These are phyloP conservation scores for Crotalus helleri DNA, from an alignment of 2,113 vertebrate species.

Conservation along the genomic window DNA sequence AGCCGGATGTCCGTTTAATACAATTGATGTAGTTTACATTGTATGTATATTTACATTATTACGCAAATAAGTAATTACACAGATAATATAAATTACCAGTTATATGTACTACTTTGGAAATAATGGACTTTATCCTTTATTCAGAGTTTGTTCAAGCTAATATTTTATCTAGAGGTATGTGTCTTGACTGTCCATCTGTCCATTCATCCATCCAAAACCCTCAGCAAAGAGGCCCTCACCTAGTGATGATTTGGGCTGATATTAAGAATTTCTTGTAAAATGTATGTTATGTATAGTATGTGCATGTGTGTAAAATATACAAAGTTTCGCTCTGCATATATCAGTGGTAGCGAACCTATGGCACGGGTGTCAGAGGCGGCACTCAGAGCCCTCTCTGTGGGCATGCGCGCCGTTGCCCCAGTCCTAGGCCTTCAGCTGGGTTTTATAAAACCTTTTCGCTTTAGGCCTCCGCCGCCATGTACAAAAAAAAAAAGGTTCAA, in stretches of 20 bases:
- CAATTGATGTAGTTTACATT: neutral
- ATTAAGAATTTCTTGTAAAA: neutral
- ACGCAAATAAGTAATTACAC: neutral
- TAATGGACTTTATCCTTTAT: neutral
- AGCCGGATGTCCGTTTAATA: neutral
- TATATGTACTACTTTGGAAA: neutral
- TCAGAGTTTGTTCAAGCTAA: neutral
- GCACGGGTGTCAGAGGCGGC: too few species aligned
- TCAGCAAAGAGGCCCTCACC: neutral
- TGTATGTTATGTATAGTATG: neutral
- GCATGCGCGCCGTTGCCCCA: too few species aligned
- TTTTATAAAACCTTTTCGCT: too few species aligned
- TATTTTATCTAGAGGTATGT: neutral
- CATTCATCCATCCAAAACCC: neutral
- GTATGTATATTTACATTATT: neutral
- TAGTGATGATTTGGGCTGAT: neutral
- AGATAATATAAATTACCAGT: neutral
- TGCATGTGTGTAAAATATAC: neutral
- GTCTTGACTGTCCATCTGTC: too few species aligned
- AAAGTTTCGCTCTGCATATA: neutral
- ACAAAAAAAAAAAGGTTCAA: too few species aligned
- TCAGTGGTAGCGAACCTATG: neutral
- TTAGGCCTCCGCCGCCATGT: too few species aligned
- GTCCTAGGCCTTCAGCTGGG: too few species aligned
- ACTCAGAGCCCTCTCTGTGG: too few species aligned